Base-by-base conservation (phyloP, 2,797 vertebrate genomes). In the Gambusia yucatana region DNA sequence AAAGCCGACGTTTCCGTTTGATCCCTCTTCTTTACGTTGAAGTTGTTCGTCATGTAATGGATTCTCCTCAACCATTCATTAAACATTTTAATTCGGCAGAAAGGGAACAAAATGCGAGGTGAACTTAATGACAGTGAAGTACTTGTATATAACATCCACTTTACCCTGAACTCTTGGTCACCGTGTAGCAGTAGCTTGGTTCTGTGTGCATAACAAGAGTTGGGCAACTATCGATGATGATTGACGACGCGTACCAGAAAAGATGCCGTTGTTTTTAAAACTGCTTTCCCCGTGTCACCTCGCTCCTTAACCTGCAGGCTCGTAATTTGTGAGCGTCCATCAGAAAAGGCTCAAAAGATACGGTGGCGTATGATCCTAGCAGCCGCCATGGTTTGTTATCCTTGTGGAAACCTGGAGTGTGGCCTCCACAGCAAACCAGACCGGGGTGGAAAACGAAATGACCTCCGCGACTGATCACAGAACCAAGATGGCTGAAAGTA, bases 391-490 rank as follows among this genome's bases (percentile, higher is more conserved):
- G 61, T 75, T 84, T n/a, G 11, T 74, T 82, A 84, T 82, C 78
- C 83, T 81, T 78, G 82, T 33, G 85, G 70, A 84, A 81, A 76
- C 71, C 17, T 6, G 36, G 52, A 84, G 57, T 73, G 82, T 84
- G n/a, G 75, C 80, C 17, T 86, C 57, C 9, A 72, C 87, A 85
- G 80, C 73, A 69, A 75, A 79, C 69, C 22, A 57, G 86, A 87
- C 76, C 85, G 79, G 90, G 91, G 89, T 87, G 88, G 88, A 91
- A 92, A 89, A 90, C 20, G 10, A 89, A 88, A 92, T 72, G 78
- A 85, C 91, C 90, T 91, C 91, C 69, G 16, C 72, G 22, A 70
- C 61, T 84, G 77, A 90, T 89, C 93, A 93, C 91, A 94, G 90
- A 87, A 90, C 80, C 85, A 85, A 84, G 86, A 91, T 88, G 89